Evolutionary conservation across 2,113 vertebrate species (phyloP).

Genomic region (Hypanus sabinus): DNA sequence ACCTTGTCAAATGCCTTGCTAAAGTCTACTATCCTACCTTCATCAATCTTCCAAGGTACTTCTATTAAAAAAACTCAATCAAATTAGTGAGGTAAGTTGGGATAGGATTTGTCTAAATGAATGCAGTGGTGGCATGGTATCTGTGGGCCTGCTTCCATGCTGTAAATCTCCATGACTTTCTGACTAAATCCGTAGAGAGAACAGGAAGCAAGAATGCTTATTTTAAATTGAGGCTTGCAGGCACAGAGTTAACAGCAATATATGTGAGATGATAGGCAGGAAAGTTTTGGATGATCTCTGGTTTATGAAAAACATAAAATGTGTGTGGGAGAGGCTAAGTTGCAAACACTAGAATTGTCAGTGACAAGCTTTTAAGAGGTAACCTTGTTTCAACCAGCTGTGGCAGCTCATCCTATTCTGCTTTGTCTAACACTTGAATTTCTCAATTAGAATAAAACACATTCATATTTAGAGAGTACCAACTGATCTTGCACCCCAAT

Average conservation of each 20-base stretch:
- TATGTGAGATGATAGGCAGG: not conserved
- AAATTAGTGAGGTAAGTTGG: no score
- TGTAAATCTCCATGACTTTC: no score
- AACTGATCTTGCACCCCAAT: not conserved
- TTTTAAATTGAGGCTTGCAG: not conserved
- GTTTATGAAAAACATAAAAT: not conserved
- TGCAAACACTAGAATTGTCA: not conserved
- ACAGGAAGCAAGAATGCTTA: not conserved
- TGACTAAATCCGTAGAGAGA: not conserved
- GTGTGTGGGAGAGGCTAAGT: not conserved
- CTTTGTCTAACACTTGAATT: not conserved
- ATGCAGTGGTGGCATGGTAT: no score
- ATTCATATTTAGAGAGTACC: not conserved
- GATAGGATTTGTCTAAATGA: no score
- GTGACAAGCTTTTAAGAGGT: not conserved
- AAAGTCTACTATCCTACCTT: no score
- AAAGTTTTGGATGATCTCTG: not conserved
- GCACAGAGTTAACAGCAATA: not conserved
- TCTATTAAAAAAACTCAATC: no score
- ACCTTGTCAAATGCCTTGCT: no score
- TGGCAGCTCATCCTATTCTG: not conserved
- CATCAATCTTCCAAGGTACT: no score
- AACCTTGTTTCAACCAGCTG: not conserved
- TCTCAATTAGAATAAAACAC: not conserved
- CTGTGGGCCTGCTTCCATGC: no score